These are phyloP conservation scores for Gobio occitaniae DNA, from an alignment of 2,797 vertebrate genomes.

Conservation along the genomic window DNA sequence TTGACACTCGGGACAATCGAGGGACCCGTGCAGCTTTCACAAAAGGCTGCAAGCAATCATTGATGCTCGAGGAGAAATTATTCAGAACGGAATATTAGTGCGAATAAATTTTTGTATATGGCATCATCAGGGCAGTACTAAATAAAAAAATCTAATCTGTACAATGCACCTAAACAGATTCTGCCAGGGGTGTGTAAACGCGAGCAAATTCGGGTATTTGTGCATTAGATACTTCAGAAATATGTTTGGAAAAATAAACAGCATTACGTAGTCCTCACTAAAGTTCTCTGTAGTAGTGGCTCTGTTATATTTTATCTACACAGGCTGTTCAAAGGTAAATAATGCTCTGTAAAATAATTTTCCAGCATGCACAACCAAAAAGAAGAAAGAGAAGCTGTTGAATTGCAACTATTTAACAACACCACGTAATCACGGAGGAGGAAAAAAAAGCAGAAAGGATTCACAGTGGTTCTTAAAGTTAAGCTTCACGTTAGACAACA, in stretches of 20 bases:
- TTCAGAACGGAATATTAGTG: background rate
- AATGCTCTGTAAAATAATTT: slow-evolving; percentile 60
- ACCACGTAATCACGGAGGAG: slow-evolving; percentile 63
- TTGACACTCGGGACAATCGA: slow-evolving; percentile 26
- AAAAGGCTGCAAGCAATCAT: slow-evolving; percentile 20
- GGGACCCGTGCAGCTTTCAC: slow-evolving; percentile 18
- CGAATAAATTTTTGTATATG: background rate
- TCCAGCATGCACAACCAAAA: slow-evolving; percentile 63
- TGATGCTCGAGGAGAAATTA: background rate
- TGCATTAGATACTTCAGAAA: slow-evolving; percentile 59
- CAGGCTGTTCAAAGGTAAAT: slow-evolving; percentile 60
- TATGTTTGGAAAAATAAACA: slow-evolving; percentile 45
- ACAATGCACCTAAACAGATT: slow-evolving; percentile 7
- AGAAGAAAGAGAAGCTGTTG: slow-evolving; percentile 32
- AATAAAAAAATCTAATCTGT: background rate
- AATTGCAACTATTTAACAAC: slow-evolving; percentile 45
- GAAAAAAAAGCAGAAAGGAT: slow-evolving; percentile 1
- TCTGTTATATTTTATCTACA: slow-evolving; percentile 58
- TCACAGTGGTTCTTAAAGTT: slow-evolving; percentile 66
- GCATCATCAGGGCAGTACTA: background rate
- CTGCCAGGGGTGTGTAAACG: slow-evolving; percentile 40
- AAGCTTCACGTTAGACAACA: slow-evolving; percentile 58
- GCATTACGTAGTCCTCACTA: slow-evolving; percentile 71
- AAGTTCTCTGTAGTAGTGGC: slow-evolving; percentile 80
- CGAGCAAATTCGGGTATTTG: slow-evolving; percentile 51